Conservation (phyloP, 2,797 vertebrate species). For the Gorsachius magnificus region DNA sequence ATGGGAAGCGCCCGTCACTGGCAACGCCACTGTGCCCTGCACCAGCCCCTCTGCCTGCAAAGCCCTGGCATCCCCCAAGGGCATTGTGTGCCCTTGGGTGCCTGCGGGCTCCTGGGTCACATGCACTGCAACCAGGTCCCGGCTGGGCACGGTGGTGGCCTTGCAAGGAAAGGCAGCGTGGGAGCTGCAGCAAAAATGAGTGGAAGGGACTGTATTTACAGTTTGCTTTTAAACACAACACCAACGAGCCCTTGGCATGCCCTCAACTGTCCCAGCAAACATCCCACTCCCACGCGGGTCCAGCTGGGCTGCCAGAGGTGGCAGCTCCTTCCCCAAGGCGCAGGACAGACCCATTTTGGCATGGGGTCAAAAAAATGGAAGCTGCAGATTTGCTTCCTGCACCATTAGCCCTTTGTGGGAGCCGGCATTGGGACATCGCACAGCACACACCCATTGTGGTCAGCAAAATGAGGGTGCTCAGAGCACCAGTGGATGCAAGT, state of each 20-base stretch:
- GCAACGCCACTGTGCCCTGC: neutral
- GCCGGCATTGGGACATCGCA: neutral
- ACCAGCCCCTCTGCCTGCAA: neutral
- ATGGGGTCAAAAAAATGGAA: neutral
- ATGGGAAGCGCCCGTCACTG: neutral
- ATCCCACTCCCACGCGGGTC: neutral
- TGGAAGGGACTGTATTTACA: neutral
- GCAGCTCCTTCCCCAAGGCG: neutral
- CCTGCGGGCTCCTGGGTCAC: rapidly evolving
- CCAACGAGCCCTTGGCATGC: neutral
- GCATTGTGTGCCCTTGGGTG: neutral
- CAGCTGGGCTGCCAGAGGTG: neutral
- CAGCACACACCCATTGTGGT: rapidly evolving
- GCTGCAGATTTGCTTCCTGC: neutral
- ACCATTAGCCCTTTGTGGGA: neutral
- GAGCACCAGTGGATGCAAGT: neutral
- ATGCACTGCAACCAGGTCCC: rapidly evolving
- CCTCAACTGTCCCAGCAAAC: neutral
- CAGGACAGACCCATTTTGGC: neutral
- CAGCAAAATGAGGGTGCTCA: neutral
- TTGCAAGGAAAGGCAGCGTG: neutral
- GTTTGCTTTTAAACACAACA: neutral
- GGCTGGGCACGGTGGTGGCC: neutral
- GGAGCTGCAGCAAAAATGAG: neutral
- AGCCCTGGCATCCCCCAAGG: neutral